Conservation (phyloP, 2,888 invertebrate genomes). For the Iphiclides podalirius region DNA sequence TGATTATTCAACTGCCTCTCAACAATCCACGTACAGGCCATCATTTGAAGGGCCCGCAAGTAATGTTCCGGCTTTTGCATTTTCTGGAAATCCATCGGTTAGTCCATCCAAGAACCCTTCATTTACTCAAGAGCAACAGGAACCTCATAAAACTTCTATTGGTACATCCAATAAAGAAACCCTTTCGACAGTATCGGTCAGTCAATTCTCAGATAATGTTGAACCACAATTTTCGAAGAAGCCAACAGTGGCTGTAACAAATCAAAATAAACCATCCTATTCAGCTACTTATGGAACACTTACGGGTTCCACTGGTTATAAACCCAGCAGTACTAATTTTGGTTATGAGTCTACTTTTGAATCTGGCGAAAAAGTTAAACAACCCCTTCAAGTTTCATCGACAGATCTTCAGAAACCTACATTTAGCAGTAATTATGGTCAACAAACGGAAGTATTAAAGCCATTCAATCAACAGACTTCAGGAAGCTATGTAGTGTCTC, state of each 20-base stretch:
- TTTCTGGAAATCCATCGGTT: no score
- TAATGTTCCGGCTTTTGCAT: background rate
- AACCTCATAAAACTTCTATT: constrained; percentile 3
- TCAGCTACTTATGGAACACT: constrained; percentile 13
- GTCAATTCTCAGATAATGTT: background rate
- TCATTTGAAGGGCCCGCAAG: background rate
- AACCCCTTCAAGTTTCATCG: background rate
- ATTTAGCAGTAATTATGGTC: no score
- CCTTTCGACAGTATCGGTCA: background rate
- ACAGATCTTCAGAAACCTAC: no score
- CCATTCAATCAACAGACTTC: no score
- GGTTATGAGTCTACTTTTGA: background rate
- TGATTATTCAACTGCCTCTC: background rate
- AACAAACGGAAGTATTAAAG: no score
- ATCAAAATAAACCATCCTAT: constrained; percentile 7
- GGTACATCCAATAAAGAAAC: background rate
- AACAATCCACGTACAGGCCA: constrained; percentile 11
- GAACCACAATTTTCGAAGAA: constrained; percentile 1
- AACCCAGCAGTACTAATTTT: background rate
- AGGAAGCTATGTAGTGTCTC: no score
- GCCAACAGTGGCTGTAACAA: background rate
- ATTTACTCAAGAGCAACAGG: no score
- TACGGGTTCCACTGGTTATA: constrained; percentile 3
- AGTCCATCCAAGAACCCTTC: no score
- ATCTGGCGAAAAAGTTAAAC: constrained; percentile 8